Conservation (phyloP, 2,797 vertebrate species). For the Esox lucius region DNA sequence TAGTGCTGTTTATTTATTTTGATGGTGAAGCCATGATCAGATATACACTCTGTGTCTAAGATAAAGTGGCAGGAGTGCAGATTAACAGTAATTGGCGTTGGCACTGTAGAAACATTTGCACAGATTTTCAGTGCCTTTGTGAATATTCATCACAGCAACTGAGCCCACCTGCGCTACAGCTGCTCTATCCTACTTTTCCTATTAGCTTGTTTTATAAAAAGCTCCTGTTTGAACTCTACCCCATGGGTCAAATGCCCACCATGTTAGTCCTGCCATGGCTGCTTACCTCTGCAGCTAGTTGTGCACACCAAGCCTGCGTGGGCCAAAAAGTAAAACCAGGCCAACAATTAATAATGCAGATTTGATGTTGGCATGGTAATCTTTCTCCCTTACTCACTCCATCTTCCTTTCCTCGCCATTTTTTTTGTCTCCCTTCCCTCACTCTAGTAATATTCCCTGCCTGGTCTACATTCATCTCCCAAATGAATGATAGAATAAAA, state of each 20-base stretch:
- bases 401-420: neutral
- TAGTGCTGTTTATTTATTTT: slow-evolving; percentile 52
- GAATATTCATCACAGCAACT: slow-evolving; percentile 61
- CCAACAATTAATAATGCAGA: neutral
- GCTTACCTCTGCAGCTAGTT: slow-evolving; percentile 12
- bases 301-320: slow-evolving; percentile 4
- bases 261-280: neutral
- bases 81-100: slow-evolving; percentile 71
- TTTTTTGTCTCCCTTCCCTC: neutral
- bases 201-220: slow-evolving; percentile 35
- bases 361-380: neutral
- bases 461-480: neutral
- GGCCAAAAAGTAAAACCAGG: slow-evolving; percentile 7
- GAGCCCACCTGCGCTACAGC: slow-evolving; percentile 28
- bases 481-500: too few species aligned
- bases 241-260: slow-evolving; percentile 22
- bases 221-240: slow-evolving; percentile 30
- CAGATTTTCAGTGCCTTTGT: slow-evolving; percentile 50
- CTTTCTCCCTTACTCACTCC: neutral
- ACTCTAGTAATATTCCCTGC: neutral
- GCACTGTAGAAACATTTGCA: slow-evolving; percentile 63
- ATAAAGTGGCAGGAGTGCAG: slow-evolving; percentile 63
- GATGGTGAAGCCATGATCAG: slow-evolving; percentile 66
- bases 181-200: slow-evolving; percentile 16
- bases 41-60: slow-evolving; percentile 67